phyloP scores from a whole-genome alignment of 1,140 invertebrate genomes.

The Drosophila ohnishii region DNA sequence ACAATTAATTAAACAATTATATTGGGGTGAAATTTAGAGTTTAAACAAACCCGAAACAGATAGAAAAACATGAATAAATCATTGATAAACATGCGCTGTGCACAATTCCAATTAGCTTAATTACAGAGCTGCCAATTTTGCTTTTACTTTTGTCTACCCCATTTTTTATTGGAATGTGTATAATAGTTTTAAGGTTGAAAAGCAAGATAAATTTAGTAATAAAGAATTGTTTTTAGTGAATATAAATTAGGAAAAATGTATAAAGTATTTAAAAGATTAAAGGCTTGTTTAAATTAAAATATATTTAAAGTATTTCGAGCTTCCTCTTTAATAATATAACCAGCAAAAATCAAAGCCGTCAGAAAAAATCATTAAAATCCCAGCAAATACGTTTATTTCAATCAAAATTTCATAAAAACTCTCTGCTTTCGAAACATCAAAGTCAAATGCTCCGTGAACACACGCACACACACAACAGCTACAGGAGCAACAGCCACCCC shows the following conservation, averaged over 20 bases:
- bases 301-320: not conserved
- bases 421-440: slow-evolving; percentile 66
- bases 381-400: slow-evolving; percentile 47
- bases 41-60: slow-evolving; percentile 20
- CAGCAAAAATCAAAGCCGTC: not conserved
- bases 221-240: not conserved
- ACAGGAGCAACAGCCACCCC: slow-evolving; percentile 13
- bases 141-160: not conserved
- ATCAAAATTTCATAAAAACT: slow-evolving; percentile 66
- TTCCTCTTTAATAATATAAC: not conserved
- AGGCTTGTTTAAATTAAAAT: not conserved
- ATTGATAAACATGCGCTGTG: slow-evolving; percentile 45
- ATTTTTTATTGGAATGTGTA: slow-evolving; percentile 10
- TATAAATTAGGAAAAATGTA: not conserved
- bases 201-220: not conserved
- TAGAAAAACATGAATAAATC: slow-evolving; percentile 45
- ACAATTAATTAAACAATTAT: slow-evolving; percentile 71
- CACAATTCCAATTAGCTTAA: slow-evolving; percentile 44
- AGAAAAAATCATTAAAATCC: slow-evolving; percentile 13
- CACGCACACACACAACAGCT: slow-evolving; percentile 16
- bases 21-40: slow-evolving; percentile 28
- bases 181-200: not conserved
- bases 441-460: slow-evolving; percentile 29
- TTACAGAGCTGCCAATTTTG: slow-evolving; percentile 15
- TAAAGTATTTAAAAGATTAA: not conserved